Evolutionary conservation across 2,797 vertebrate species (phyloP).

Genomic region (Tapirus indicus): DNA sequence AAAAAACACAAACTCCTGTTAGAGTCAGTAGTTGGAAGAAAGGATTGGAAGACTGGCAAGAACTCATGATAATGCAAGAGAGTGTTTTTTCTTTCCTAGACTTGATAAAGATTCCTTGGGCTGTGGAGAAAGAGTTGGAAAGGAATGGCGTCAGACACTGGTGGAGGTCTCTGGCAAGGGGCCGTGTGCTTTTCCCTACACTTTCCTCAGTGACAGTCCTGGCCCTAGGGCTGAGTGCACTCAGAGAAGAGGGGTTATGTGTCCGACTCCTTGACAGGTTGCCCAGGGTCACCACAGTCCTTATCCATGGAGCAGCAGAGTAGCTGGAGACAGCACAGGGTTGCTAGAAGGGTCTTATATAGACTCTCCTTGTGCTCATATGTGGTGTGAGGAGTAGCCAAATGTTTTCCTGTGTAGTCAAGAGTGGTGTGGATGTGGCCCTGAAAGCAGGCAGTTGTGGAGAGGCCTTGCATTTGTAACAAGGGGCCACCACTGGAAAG

Average conservation of each 20-base stretch:
- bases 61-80: background rate
- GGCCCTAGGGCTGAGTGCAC: background rate
- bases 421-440: background rate
- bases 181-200: background rate
- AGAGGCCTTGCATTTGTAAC: background rate
- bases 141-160: background rate
- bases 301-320: background rate
- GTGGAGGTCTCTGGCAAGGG: background rate
- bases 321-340: background rate
- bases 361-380: background rate
- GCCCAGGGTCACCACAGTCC: background rate
- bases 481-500: background rate
- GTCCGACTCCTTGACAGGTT: background rate
- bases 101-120: slow-evolving; percentile 17
- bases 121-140: background rate
- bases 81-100: background rate
- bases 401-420: background rate
- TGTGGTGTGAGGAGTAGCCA: background rate
- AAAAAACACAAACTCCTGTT: slow-evolving; percentile 4
- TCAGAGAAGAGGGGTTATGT: background rate
- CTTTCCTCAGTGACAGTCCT: background rate
- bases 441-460: background rate
- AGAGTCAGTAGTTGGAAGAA: slow-evolving; percentile 22
- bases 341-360: background rate
- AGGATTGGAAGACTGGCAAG: background rate